Conservation (phyloP, 2,113 vertebrate genomes). For the Ceuthmochares aereus region DNA sequence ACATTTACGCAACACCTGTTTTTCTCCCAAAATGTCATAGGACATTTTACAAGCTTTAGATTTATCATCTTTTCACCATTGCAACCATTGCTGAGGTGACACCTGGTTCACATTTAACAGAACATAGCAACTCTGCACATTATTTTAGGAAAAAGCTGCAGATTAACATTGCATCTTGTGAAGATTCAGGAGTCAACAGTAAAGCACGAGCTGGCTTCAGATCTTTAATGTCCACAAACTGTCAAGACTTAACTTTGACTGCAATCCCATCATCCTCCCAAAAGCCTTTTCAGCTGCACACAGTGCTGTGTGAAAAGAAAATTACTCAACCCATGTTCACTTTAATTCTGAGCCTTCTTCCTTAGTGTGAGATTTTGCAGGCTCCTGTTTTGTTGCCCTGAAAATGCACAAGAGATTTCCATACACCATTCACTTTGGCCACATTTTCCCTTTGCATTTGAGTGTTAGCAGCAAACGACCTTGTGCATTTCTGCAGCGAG, state of each 20-base stretch:
- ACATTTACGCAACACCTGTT: slow-evolving; percentile 72
- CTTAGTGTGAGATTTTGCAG: neutral
- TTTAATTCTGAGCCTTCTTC: neutral
- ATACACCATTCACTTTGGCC: neutral
- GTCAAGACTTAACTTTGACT: slow-evolving; percentile 47
- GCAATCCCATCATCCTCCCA: neutral
- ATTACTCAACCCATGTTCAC: neutral
- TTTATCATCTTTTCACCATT: slow-evolving; percentile 52
- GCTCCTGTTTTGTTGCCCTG: neutral
- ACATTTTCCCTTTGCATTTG: neutral
- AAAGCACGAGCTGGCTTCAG: slow-evolving; percentile 33
- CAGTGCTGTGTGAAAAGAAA: neutral
- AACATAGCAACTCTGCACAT: slow-evolving; percentile 35
- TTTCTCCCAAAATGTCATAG: slow-evolving; percentile 61
- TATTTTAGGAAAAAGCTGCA: slow-evolving; percentile 64
- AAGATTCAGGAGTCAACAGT: slow-evolving; percentile 63
- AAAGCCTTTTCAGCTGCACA: neutral
- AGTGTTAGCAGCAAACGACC: slow-evolving; percentile 29
- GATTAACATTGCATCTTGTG: slow-evolving; percentile 53
- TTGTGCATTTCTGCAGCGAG: slow-evolving; percentile 8
- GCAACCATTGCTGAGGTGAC: slow-evolving; percentile 59
- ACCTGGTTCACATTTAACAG: slow-evolving; percentile 68
- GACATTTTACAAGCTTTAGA: slow-evolving; percentile 65
- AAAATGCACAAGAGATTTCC: neutral
- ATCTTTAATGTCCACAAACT: slow-evolving; percentile 51